phyloP scores from a whole-genome alignment of 2,888 invertebrate genomes.

The Bruchidius siliquastri region DNA sequence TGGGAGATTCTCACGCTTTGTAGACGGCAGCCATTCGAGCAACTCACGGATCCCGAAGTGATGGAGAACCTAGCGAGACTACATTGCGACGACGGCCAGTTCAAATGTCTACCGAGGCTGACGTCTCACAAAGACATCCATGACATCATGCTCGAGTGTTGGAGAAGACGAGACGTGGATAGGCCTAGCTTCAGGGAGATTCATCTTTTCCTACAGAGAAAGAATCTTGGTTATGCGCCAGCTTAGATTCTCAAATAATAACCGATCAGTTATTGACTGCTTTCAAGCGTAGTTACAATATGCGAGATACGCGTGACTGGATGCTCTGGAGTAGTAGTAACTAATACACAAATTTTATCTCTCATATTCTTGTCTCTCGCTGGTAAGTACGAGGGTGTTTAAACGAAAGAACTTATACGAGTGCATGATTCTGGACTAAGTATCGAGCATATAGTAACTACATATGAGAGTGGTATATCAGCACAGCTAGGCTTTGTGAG shows the following conservation, averaged over 20 bases:
- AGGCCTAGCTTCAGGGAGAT: slow-evolving; percentile 78
- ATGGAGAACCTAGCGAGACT: slow-evolving; percentile 74
- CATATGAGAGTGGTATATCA: too few species aligned
- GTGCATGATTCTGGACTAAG: too few species aligned
- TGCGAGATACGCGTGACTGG: too few species aligned
- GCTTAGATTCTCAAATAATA: slow-evolving; percentile 38
- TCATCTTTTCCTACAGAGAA: slow-evolving; percentile 73
- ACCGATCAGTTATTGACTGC: slow-evolving; percentile 13
- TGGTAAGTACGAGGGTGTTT: too few species aligned
- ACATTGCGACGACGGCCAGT: slow-evolving; percentile 58
- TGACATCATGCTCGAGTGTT: slow-evolving; percentile 81
- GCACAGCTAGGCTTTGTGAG: too few species aligned
- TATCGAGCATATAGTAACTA: too few species aligned
- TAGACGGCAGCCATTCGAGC: slow-evolving; percentile 71
- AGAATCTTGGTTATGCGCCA: slow-evolving; percentile 60
- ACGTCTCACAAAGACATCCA: slow-evolving; percentile 65
- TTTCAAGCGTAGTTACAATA: too few species aligned
- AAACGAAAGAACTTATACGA: too few species aligned
- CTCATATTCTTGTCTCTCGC: too few species aligned
- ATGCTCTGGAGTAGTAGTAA: too few species aligned
- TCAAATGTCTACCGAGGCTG: slow-evolving; percentile 62
- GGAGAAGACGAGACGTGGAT: slow-evolving; percentile 70
- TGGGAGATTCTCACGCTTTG: slow-evolving; percentile 82
- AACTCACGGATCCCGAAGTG: slow-evolving; percentile 71
- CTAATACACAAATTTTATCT: too few species aligned